phyloP scores from a whole-genome alignment of 2,888 invertebrate genomes.

The Mesorhabditis sp. region DNA sequence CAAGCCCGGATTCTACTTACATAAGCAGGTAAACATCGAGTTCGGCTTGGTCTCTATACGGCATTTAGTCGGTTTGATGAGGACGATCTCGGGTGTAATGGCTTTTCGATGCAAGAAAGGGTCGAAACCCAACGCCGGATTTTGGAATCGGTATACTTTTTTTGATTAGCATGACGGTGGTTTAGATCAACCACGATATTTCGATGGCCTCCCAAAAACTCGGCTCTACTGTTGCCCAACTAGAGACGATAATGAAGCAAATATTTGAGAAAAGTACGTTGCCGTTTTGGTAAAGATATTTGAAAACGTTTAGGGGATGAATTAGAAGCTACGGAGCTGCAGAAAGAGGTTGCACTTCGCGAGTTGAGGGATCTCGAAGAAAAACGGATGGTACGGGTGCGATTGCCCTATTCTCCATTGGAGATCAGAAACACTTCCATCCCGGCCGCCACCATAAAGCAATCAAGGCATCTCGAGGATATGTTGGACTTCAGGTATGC shows the following conservation, averaged over 20 bases:
- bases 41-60: no score
- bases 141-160: background rate
- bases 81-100: constrained; percentile 75
- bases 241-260: constrained; percentile 35
- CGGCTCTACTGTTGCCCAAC: constrained; percentile 31
- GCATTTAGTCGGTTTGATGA: constrained; percentile 66
- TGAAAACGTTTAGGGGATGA: constrained; percentile 34
- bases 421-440: background rate
- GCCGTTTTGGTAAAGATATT: background rate
- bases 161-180: background rate
- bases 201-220: constrained; percentile 33
- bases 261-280: constrained; percentile 45
- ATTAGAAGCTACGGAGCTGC: constrained; percentile 32
- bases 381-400: constrained; percentile 45
- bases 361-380: constrained; percentile 25
- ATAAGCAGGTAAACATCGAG: no score
- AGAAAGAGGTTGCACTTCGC: constrained; percentile 38
- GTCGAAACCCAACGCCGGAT: constrained; percentile 25
- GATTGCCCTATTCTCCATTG: constrained; percentile 39
- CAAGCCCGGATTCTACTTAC: no score
- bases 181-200: constrained; percentile 35
- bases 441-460: no score
- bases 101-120: constrained; percentile 20
- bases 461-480: background rate
- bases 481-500: background rate